A percentile compares a stretch with the other conserved stretches of the same genome.
Evolutionary conservation across 2,888 invertebrate genomes (phyloP).

Genomic region (Cinara cedri): DNA sequence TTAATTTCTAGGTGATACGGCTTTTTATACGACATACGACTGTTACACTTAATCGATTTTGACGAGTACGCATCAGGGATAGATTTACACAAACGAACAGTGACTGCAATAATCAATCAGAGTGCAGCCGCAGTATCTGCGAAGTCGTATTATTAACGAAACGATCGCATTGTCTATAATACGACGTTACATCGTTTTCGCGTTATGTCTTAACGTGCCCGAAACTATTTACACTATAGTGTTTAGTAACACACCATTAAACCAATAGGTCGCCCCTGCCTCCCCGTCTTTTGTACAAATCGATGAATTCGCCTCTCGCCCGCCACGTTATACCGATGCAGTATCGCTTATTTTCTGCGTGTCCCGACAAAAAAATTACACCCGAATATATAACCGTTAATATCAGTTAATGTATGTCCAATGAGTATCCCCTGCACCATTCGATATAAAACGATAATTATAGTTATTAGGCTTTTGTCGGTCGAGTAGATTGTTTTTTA

Average conservation of each 20-base stretch:
- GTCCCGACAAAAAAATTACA: neutral
- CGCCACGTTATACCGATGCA: neutral
- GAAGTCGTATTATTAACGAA: slow-evolving; percentile 1
- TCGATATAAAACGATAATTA: no score
- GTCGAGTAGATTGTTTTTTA: no score
- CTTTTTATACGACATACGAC: no score
- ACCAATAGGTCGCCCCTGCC: neutral
- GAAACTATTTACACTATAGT: neutral
- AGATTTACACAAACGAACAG: no score
- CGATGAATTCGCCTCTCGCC: neutral
- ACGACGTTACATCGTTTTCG: neutral
- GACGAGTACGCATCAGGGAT: no score
- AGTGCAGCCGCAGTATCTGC: no score
- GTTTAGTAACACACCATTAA: slow-evolving; percentile 44
- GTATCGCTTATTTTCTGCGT: neutral
- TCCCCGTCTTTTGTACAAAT: neutral
- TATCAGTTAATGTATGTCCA: neutral
- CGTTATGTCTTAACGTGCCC: neutral
- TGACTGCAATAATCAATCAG: neutral
- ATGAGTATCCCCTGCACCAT: neutral
- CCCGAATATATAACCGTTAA: neutral
- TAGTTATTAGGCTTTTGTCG: no score
- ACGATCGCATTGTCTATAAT: neutral
- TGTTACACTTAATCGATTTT: no score
- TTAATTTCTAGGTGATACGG: no score